Conservation (phyloP, 92 coral and sea anemone genomes). For the Plumapathes pennacea region DNA sequence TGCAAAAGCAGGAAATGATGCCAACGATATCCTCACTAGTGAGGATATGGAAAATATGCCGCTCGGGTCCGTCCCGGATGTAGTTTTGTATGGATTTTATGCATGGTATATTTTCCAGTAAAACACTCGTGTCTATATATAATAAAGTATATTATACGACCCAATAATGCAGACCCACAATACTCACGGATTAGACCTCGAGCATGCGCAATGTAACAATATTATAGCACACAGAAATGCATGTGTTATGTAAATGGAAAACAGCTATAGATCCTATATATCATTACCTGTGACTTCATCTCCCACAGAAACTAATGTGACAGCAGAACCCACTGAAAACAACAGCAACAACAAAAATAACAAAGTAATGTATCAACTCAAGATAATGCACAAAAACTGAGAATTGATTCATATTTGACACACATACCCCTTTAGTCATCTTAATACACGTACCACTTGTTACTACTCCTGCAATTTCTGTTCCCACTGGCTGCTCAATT, state of each 20-base stretch:
- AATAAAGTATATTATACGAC: no score
- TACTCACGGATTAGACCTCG: no score
- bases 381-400: neutral
- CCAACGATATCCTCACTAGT: no score
- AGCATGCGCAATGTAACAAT: no score
- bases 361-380: neutral
- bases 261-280: neutral
- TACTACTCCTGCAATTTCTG: slow-evolving; percentile 83
- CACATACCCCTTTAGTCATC: neutral
- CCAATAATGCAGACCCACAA: no score
- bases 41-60: no score
- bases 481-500: slow-evolving; percentile 77
- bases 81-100: no score
- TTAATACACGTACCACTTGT: slow-evolving; percentile 59
- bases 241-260: neutral
- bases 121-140: no score
- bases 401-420: neutral
- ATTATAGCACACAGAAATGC: neutral
- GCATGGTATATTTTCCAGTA: no score
- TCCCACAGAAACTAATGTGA: slow-evolving; percentile 80
- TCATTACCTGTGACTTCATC: slow-evolving; percentile 90
- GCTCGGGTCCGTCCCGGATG: no score
- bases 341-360: neutral
- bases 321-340: slow-evolving; percentile 80
- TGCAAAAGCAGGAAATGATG: no score